Base-by-base conservation (phyloP, 2,888 invertebrate species). In the Arctia plantaginis region DNA sequence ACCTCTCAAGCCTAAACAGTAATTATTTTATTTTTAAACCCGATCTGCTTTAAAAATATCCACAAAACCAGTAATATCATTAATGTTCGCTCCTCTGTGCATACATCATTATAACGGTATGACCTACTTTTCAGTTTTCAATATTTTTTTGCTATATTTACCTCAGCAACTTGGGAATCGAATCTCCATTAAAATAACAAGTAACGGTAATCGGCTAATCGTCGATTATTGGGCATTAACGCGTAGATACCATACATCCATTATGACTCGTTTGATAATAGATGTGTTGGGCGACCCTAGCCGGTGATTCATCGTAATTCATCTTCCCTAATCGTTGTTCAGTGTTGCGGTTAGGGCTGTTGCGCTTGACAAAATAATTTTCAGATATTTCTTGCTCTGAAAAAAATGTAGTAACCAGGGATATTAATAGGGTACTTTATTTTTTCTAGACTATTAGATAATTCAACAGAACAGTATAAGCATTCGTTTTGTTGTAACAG, bases 271-370 rank as follows among this genome's bases (percentile, higher is more conserved):
- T 69, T 78, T 77, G 77, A 81, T 83, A 85, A 85, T 82, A 81
- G 77, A 84, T 85, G 74, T 84, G 79, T 78, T 77, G 66, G 78
- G 83, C 79, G 78, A 79, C 84, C 85, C 84, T 68, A 81, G 78
- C 67, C 75, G 84, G 86, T 87, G 89, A 90, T 90, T 90, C 90
- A 90, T 89, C 87, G 88, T 88, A 88, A 89, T 90, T 88, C 89
- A 88, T 90, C 90, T 90, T 90, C 86, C 83, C 82, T 90, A 90
- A 90, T 87, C 85, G 88, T 80, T 80, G 80, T 76, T 82, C 76
- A 68, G 79, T 75, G 76, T 77, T 78, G 75, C 62, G 76, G 55
- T 73, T 73, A 85, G 76, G 82, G 85, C 77, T 85, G 82, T 75
- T 83, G 69, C 77, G 15, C 23, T n/a, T 47, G 30, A 41, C 39